Conservation (phyloP, 2,888 invertebrate genomes). For the Ophion obscuratus region DNA sequence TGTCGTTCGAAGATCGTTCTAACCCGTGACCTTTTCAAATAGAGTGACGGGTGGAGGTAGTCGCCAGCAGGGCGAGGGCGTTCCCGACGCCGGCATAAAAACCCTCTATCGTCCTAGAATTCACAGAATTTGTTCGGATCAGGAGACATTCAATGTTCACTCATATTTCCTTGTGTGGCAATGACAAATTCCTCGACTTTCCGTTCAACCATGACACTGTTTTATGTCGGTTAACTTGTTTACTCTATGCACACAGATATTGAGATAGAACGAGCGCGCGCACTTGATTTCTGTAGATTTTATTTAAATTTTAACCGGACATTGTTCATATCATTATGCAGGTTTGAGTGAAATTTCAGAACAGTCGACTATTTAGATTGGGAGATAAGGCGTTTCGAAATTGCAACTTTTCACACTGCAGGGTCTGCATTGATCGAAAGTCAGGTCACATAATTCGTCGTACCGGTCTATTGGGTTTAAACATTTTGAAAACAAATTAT, state of each 20-base stretch:
- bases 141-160: neutral
- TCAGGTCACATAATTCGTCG: no score
- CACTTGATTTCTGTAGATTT: no score
- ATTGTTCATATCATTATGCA: no score
- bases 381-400: no score
- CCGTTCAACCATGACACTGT: no score
- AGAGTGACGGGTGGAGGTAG: neutral
- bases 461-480: no score
- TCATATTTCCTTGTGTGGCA: neutral
- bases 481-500: no score
- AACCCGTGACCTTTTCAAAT: slow-evolving; percentile 22
- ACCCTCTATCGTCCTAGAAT: neutral
- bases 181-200: neutral
- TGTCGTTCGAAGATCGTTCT: neutral
- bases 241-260: neutral
- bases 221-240: neutral
- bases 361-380: no score
- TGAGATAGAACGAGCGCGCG: neutral
- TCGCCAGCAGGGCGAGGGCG: neutral
- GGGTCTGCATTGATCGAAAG: no score
- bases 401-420: no score
- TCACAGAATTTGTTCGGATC: neutral
- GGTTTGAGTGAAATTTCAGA: no score
- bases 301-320: no score
- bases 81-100: neutral